Conservation (phyloP, 2,888 invertebrate genomes). For the Ornithoptera priamus region DNA sequence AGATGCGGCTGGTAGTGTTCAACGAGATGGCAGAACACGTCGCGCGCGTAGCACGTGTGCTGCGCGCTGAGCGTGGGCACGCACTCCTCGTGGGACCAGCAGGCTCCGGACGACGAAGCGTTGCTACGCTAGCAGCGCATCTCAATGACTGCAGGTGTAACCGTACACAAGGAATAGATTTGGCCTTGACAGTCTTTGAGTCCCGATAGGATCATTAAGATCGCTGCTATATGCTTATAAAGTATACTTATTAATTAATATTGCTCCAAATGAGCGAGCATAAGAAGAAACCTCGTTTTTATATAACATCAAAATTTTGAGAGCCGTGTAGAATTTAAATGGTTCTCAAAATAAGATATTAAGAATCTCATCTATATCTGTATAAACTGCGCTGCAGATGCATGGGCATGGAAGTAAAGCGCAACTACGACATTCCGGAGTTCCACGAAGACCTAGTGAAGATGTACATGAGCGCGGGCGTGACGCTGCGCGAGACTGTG, state of each 20-base stretch:
- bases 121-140: slow-evolving; percentile 91
- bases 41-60: slow-evolving; percentile 90
- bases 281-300: too few species aligned
- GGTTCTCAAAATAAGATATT: neutral
- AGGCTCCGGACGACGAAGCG: slow-evolving; percentile 94
- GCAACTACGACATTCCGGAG: slow-evolving; percentile 89
- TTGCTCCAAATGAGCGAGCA: too few species aligned
- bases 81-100: slow-evolving; percentile 93
- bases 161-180: too few species aligned
- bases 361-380: neutral
- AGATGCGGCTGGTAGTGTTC: slow-evolving; percentile 92
- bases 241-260: too few species aligned
- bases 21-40: slow-evolving; percentile 94
- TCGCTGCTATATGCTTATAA: too few species aligned
- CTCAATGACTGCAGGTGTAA: slow-evolving; percentile 88
- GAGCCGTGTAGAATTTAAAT: neutral
- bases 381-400: slow-evolving; percentile 77
- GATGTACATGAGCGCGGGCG: slow-evolving; percentile 90
- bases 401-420: slow-evolving; percentile 91
- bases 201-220: too few species aligned
- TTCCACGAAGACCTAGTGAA: slow-evolving; percentile 93
- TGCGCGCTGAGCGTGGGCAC: slow-evolving; percentile 95
- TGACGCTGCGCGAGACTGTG: slow-evolving; percentile 85
- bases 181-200: too few species aligned
- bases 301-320: neutral